Evolutionary conservation across 2,888 invertebrate species (phyloP), one percentile per base, ranked within the genome.

Genomic region (Drosophila infuscata): DNA sequence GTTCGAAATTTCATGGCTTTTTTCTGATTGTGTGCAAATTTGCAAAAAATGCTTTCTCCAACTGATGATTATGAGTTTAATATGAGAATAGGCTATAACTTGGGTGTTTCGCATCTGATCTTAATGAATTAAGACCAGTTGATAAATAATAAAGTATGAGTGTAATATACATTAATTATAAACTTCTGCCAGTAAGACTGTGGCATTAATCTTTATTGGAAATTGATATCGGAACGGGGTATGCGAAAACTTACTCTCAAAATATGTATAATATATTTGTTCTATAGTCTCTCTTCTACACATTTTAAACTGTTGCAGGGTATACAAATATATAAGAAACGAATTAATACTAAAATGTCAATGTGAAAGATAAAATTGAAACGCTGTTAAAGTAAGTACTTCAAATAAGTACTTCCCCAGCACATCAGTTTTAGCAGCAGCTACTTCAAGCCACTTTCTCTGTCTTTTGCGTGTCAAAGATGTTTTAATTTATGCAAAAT

Each of bases 401-500:
- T 51, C 20, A 43, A 41, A 12, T 0, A 33, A 12, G 30, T 25
- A 43, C 54, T 49, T 67, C 29, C 17, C 0, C 30, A 30, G 9
- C 41, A 70, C 32, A 57, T 46, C 68, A 70, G 51, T 3, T 1
- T 38, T 35, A 51, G 68, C 17, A 12, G 20, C 20, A 67, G 46
- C 58, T 54, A 70, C 64, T 70, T 56, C 20, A 76, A 43, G 54
- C 41, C 53, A 53, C 48, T 49, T 36, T 30, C 17, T 30, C 36
- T 30, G 32, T 11, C 35, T 58, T 59, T 60, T 57, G 52, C 11
- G 54, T 70, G 65, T 52, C 61, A 67, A 62, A 63, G 57, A 33
- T 46, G 41, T 43, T 41, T 56, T 67, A 81, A 83, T 83, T 88
- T 83, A 82, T 83, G 70, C 58, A 51, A 63, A 70, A 82, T 76